Conservation (phyloP, 2,888 invertebrate species). For the Thysanoteuthis rhombus region DNA sequence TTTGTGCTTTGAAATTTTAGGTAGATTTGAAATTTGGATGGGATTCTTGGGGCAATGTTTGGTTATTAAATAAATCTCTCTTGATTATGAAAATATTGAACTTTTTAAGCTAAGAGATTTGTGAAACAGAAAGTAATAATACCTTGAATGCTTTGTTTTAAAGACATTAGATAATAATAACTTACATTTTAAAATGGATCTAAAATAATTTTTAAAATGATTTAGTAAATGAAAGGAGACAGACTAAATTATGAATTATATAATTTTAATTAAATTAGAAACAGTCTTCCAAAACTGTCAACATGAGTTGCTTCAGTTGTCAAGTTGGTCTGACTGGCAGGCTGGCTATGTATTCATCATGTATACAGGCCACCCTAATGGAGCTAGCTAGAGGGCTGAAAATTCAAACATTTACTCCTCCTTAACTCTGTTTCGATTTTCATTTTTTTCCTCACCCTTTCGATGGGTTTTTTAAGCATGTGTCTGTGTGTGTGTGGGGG, state of each 20-base stretch:
- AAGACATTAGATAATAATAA: background rate
- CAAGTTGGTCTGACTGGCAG: too few species aligned
- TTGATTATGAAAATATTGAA: background rate
- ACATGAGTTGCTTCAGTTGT: too few species aligned
- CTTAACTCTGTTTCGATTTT: too few species aligned
- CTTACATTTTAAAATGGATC: background rate
- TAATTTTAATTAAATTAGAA: too few species aligned
- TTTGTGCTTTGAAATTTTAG: background rate
- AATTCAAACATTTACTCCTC: too few species aligned
- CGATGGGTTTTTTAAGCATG: too few species aligned
- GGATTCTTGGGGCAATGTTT: background rate
- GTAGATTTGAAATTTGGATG: background rate
- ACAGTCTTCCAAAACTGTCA: too few species aligned
- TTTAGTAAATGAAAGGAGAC: background rate
- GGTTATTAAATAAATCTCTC: background rate
- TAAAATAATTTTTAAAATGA: background rate
- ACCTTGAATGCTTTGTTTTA: background rate
- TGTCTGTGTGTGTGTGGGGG: too few species aligned
- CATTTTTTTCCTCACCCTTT: too few species aligned
- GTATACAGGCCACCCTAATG: too few species aligned
- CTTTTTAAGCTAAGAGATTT: background rate
- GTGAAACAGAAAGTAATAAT: background rate
- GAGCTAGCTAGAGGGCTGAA: too few species aligned
- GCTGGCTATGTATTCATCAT: too few species aligned
- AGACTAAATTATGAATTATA: background rate